Evolutionary conservation across 2,888 invertebrate genomes (phyloP).

Genomic region (Eupeodes luniger): DNA sequence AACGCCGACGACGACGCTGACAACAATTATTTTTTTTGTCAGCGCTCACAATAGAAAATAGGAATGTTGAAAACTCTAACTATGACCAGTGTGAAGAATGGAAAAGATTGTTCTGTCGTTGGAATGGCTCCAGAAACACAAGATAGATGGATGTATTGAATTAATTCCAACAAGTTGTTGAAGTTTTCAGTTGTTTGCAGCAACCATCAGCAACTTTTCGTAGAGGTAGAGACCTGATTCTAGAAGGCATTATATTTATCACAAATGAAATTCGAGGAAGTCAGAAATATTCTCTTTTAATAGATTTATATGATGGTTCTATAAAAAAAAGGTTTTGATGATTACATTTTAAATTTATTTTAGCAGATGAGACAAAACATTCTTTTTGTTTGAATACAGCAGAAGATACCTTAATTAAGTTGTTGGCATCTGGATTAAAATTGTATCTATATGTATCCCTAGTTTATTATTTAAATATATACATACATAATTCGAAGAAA

Average conservation of each 20-base stretch:
- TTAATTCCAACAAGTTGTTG: constrained; percentile 66
- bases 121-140: constrained; percentile 48
- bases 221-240: not conserved
- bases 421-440: not conserved
- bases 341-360: constrained; percentile 51
- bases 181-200: constrained; percentile 30
- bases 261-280: constrained; percentile 9
- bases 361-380: not conserved
- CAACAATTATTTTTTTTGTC: constrained; percentile 40
- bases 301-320: constrained; percentile 26
- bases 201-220: constrained; percentile 40
- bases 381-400: constrained; percentile 3
- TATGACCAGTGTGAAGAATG: constrained; percentile 55
- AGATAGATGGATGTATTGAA: constrained; percentile 49
- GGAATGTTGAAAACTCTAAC: constrained; percentile 67
- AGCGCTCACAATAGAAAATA: constrained; percentile 69
- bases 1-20: constrained; percentile 23
- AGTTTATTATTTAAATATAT: too few relatives aligned
- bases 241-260: not conserved
- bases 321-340: constrained; percentile 29
- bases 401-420: constrained; percentile 14
- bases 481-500: too few relatives aligned
- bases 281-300: constrained; percentile 29
- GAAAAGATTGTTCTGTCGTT: constrained; percentile 36
- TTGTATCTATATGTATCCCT: not conserved